Conservation (phyloP, 2,113 vertebrate species). For the Pachyramphus minor region DNA sequence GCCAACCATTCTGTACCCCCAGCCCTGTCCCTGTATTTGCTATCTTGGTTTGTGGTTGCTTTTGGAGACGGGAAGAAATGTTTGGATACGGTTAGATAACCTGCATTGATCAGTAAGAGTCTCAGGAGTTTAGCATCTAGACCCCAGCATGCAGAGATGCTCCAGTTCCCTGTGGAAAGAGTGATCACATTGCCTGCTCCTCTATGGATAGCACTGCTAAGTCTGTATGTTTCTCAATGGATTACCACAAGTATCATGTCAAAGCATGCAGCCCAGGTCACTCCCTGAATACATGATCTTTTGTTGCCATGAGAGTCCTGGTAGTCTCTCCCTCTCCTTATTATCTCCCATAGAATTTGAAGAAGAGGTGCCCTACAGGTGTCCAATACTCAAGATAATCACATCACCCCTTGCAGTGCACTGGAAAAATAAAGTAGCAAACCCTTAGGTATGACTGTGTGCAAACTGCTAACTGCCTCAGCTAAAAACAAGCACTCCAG, state of each 20-base stretch:
- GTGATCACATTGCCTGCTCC: not conserved
- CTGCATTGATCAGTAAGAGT: not conserved
- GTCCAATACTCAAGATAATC: not conserved
- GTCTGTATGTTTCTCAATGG: not conserved
- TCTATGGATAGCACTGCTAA: not conserved
- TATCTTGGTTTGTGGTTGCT: not conserved
- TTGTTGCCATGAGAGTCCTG: not conserved
- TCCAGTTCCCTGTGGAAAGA: not conserved
- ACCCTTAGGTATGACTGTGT: not conserved
- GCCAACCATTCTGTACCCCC: not conserved
- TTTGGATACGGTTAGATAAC: not conserved
- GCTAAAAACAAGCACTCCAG: not conserved
- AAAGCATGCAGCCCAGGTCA: rapidly evolving
- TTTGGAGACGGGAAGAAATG: not conserved
- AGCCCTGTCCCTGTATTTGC: not conserved
- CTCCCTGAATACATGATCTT: not conserved
- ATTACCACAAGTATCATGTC: not conserved
- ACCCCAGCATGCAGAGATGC: not conserved
- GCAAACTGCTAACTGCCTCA: not conserved
- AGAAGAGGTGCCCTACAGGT: not conserved
- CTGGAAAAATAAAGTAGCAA: not conserved
- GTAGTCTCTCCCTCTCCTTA: not conserved
- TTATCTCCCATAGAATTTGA: not conserved
- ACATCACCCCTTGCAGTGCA: not conserved
- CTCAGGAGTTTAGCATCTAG: not conserved